A percentile compares a stretch with the other conserved stretches of the same genome.
Evolutionary conservation across 2,888 invertebrate species (phyloP).

Genomic region (Dolichomitus sp.): DNA sequence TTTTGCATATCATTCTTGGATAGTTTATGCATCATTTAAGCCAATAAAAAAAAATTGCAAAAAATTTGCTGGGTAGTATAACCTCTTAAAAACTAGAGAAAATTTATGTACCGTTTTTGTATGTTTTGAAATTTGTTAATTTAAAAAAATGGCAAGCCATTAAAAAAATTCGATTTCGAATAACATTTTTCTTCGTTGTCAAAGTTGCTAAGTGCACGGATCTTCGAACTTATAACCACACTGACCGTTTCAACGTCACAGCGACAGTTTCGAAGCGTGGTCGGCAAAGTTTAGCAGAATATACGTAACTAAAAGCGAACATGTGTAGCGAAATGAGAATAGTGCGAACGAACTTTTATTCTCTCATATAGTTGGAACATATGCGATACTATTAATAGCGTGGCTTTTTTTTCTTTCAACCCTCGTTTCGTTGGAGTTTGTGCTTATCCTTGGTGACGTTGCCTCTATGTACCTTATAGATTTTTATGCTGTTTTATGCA

Average conservation of each 20-base stretch:
- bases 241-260: not conserved
- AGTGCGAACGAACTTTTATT: conserved; percentile 26
- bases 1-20: too few relatives aligned
- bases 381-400: conserved; percentile 21
- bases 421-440: not conserved
- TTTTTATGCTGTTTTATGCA: conserved; percentile 2
- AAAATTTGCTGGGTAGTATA: too few relatives aligned
- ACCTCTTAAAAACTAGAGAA: too few relatives aligned
- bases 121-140: too few relatives aligned
- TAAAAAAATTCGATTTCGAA: too few relatives aligned
- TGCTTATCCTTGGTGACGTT: not conserved
- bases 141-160: too few relatives aligned
- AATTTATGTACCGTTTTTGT: too few relatives aligned
- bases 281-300: conserved; percentile 7
- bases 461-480: not conserved
- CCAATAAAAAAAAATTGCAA: too few relatives aligned
- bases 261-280: not conserved
- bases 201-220: not conserved
- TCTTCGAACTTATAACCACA: not conserved
- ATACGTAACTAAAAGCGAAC: not conserved
- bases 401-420: not conserved
- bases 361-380: not conserved
- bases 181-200: not conserved
- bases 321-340: conserved; percentile 2
- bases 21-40: too few relatives aligned